phyloP scores from a whole-genome alignment of 92 coral and sea anemone species.

The Phymanthus crucifer region DNA sequence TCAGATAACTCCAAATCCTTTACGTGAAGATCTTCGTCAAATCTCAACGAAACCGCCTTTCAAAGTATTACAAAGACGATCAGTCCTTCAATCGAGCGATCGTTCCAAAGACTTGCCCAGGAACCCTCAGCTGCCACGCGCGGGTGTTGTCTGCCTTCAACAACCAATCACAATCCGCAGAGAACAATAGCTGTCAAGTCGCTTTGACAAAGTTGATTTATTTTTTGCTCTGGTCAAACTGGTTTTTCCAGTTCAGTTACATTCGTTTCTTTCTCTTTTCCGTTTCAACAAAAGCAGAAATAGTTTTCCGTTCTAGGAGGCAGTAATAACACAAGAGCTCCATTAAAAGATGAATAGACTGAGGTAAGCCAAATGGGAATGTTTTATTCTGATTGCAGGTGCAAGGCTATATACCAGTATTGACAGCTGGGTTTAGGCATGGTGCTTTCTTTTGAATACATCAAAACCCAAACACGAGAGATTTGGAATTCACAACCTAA shows the following conservation, averaged over 20 bases:
- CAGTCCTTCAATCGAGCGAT: conserved; percentile 27
- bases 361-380: no score
- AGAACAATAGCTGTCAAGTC: conserved; percentile 37
- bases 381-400: no score
- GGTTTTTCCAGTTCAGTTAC: conserved; percentile 7
- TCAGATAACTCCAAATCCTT: neutral
- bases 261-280: neutral
- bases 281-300: neutral
- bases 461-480: no score
- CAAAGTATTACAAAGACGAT: neutral
- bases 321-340: no score
- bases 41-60: conserved; percentile 5
- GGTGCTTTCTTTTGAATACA: no score
- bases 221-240: neutral
- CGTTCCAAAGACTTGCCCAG: conserved; percentile 18
- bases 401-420: no score
- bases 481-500: no score
- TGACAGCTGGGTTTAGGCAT: no score
- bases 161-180: conserved; percentile 64
- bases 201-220: neutral
- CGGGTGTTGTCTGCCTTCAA: conserved; percentile 31
- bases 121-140: conserved; percentile 14
- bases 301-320: no score
- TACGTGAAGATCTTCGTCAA: neutral
- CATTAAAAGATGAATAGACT: no score